These are phyloP conservation scores for Dinocampus coccinellae DNA, from an alignment of 2,888 invertebrate species.

Conservation along the genomic window DNA sequence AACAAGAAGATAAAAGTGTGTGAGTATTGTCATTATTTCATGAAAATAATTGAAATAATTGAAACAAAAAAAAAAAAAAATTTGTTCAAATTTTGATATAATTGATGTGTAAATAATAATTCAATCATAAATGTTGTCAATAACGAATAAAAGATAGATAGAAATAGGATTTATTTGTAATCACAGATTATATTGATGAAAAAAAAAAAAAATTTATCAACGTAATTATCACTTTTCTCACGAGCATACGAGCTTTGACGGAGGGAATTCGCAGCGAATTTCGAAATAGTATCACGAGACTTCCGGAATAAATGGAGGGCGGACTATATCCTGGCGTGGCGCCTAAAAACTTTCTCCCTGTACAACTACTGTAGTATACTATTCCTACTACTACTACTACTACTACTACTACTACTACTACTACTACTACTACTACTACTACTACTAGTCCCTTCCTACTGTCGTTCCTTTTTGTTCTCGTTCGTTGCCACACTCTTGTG, in stretches of 20 bases:
- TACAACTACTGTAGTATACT: no score
- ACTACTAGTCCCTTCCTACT: constrained; percentile 12
- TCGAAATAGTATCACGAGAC: constrained; percentile 27
- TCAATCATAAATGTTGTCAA: no score
- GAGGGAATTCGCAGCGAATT: constrained; percentile 25
- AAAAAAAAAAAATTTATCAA: constrained; percentile 8
- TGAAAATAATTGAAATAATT: no score
- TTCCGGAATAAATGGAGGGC: constrained; percentile 29
- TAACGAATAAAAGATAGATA: no score
- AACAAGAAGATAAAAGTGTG: not conserved
- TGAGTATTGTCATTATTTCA: no score
- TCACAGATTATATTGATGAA: not conserved
- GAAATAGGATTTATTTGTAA: not conserved
- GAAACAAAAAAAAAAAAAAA: no score
- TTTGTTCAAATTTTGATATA: no score
- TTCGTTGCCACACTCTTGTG: constrained; percentile 17
- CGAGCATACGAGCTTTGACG: constrained; percentile 5
- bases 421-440: constrained; percentile 25
- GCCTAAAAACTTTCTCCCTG: constrained; percentile 34
- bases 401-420: constrained; percentile 25
- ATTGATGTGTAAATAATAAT: no score
- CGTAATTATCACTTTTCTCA: constrained; percentile 25
- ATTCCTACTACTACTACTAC: no score
- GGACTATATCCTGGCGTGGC: constrained; percentile 28
- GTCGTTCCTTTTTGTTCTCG: not conserved